Evolutionary conservation across 1,140 invertebrate genomes (phyloP), one percentile per base, ranked within the genome.

Genomic region (Phymorhynchus buccinoides): DNA sequence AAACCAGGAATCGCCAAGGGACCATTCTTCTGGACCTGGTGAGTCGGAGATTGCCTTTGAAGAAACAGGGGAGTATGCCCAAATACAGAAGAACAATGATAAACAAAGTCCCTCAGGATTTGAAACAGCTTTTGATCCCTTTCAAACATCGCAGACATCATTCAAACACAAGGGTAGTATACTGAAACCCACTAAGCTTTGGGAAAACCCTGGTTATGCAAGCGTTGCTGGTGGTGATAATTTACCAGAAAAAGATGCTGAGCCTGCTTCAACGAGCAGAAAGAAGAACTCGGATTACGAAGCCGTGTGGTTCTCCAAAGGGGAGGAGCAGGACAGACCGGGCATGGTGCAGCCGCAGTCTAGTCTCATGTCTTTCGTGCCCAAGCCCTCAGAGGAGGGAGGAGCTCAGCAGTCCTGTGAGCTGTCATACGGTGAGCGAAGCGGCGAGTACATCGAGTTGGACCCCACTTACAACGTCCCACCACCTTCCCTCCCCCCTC

Each of bases 401-500:
- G 37, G n/a, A 42, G 27, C n/a, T 73, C 27, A 14, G 22, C 81
- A 32, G 39, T 35, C 66, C 1, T 68, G 41, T 35, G 77, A 52
- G 66, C 80, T 66, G 4, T 2, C 12, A 2, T 83, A 71, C 44
- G 81, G 81, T 16, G 39, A 83, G 66, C 81, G 41, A 12, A 30
- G 30, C 32, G 81, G 81, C 44, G 81, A 83, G 62, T 83, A 83
- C 41, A 71, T 83, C 30, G 81, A 32, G 37, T 62, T 83, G 35
- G 81, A 83, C 44, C 81, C 81, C 41, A 83, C 81, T 1, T 83
- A 83, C 66, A 83, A 83, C 81, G 73, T 83, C 39, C 81, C 81
- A 3, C 81, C 81, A 44, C 81, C 81, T n/a, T 32, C 62, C 22
- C 30, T 41, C 12, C 37, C 81, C 14, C 81, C 81, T 6, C 81